Conservation (phyloP, 2,797 vertebrate species). For the Florisuga fusca region DNA sequence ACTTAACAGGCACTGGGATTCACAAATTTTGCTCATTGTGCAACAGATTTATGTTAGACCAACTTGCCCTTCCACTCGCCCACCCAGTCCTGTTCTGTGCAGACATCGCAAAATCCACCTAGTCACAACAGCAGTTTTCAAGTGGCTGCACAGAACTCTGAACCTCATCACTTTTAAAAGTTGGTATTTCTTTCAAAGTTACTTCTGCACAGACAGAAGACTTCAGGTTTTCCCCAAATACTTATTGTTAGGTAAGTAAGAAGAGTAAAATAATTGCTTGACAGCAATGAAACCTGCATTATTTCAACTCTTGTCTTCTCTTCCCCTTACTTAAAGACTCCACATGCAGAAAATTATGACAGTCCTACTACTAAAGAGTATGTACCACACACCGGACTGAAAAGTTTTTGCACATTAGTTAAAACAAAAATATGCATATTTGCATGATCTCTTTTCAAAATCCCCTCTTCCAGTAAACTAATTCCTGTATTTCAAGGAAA, state of each 20-base stretch:
- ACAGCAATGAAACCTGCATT: neutral
- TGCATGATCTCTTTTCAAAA: neutral
- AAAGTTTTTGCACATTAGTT: neutral
- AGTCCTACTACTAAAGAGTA: neutral
- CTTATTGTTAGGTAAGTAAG: neutral
- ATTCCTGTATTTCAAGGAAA: neutral
- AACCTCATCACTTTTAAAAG: neutral
- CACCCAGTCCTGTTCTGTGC: neutral
- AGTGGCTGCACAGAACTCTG: neutral
- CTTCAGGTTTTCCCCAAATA: neutral
- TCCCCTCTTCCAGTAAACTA: neutral
- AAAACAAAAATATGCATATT: neutral
- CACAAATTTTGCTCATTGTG: neutral
- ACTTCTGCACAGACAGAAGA: neutral
- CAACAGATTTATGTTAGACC: neutral
- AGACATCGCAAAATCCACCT: neutral
- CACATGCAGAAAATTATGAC: fast-evolving
- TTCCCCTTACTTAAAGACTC: neutral
- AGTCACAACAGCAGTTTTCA: neutral
- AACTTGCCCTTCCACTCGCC: neutral
- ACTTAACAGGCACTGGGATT: neutral
- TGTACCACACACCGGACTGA: no score
- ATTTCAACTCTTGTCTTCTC: neutral
- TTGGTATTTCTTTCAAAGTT: neutral
- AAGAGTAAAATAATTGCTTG: neutral